Evolutionary conservation across 1,140 invertebrate genomes (phyloP).

Genomic region (Acromyrmex charruanus): DNA sequence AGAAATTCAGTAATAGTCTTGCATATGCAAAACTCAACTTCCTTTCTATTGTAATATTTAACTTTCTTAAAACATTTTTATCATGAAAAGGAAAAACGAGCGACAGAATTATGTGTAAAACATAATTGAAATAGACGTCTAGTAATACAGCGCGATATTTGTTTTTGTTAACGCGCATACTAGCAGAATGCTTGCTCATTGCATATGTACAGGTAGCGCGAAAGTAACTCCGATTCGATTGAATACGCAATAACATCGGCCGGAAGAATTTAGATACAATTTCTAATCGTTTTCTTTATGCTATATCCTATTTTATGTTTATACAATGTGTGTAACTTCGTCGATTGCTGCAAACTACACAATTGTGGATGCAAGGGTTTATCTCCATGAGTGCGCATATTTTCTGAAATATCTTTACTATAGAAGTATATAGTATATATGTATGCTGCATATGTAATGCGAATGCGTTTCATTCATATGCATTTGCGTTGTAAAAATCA

Average conservation of each 20-base stretch:
- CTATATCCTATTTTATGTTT: slow-evolving; percentile 53
- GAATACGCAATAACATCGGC: not conserved
- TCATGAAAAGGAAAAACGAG: slow-evolving; percentile 1
- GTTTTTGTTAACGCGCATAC: slow-evolving; percentile 19
- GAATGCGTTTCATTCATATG: slow-evolving; percentile 16
- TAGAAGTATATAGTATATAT: slow-evolving; percentile 12
- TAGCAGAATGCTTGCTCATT: not conserved
- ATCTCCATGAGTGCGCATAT: slow-evolving; percentile 29
- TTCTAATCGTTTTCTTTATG: slow-evolving; percentile 44
- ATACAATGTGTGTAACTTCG: slow-evolving; percentile 43
- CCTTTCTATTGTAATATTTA: slow-evolving; percentile 33
- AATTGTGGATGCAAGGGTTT: slow-evolving; percentile 36
- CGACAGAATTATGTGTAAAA: slow-evolving; percentile 15
- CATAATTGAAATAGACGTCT: slow-evolving; percentile 23
- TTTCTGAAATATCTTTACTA: slow-evolving; percentile 19
- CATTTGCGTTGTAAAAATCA: slow-evolving; percentile 27
- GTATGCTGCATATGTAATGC: not conserved
- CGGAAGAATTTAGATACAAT: slow-evolving; percentile 44
- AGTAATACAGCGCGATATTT: slow-evolving; percentile 2
- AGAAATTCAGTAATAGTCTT: not conserved
- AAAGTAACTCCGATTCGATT: not conserved
- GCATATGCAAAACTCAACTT: not conserved
- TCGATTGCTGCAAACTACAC: slow-evolving; percentile 50
- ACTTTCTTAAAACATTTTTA: slow-evolving; percentile 25
- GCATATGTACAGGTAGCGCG: slow-evolving; percentile 19